These are phyloP conservation scores for Tyto alba DNA, from an alignment of 2,113 vertebrate species.

Conservation along the genomic window DNA sequence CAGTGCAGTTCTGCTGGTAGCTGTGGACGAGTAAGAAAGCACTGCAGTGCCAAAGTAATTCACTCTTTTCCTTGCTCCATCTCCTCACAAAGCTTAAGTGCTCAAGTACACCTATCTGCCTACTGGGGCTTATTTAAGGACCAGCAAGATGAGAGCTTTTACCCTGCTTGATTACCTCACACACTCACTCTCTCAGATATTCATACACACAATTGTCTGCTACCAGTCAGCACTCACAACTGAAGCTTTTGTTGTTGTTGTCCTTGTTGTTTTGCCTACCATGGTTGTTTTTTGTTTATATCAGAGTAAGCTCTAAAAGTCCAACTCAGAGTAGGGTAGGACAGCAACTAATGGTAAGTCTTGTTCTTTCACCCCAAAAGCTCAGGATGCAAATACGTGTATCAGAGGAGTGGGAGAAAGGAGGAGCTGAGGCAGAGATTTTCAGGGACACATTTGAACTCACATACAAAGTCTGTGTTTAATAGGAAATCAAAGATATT, in stretches of 20 bases:
- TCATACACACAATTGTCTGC: not conserved
- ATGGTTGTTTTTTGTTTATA: not conserved
- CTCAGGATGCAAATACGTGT: rapidly evolving
- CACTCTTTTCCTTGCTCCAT: not conserved
- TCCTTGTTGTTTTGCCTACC: not conserved
- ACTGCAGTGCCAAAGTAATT: not conserved
- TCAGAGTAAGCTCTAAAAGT: not conserved
- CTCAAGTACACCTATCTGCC: not conserved
- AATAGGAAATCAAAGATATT: not conserved
- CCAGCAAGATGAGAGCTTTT: not conserved
- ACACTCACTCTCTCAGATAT: not conserved
- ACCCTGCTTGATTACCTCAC: not conserved
- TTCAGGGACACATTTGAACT: not conserved
- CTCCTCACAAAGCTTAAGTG: not conserved
- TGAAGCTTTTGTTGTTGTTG: not conserved
- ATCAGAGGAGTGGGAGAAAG: not conserved
- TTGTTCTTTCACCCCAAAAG: not conserved
- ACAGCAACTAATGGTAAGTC: not conserved
- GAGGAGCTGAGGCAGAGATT: not conserved
- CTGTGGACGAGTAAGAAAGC: not conserved
- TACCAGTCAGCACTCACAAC: not conserved
- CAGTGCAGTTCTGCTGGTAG: not conserved
- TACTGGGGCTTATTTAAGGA: not conserved
- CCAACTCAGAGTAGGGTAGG: not conserved
- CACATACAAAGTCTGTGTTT: not conserved